phyloP scores from a whole-genome alignment of 2,797 vertebrate species.

The Peromyscus nudipes region DNA sequence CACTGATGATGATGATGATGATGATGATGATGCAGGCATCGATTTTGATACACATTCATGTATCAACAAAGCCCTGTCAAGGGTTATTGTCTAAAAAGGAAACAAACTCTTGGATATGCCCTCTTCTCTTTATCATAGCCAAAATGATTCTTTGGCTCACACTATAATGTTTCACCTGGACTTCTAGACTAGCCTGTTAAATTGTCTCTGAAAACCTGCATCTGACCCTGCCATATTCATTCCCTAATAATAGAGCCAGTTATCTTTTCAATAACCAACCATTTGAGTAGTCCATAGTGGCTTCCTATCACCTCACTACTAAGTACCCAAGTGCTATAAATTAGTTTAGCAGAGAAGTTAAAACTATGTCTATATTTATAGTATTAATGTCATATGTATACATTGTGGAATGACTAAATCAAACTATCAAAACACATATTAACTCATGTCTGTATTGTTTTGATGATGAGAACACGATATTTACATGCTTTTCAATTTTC shows the following conservation, averaged over 20 bases:
- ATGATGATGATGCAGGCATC: neutral
- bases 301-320: neutral
- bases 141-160: neutral
- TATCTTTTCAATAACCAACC: neutral
- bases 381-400: neutral
- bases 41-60: neutral
- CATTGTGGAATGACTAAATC: neutral
- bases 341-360: neutral
- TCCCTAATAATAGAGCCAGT: neutral
- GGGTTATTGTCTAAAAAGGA: neutral
- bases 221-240: neutral
- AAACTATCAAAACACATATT: neutral
- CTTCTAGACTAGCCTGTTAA: neutral
- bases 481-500: neutral
- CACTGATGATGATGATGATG: neutral
- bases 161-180: neutral
- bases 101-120: neutral
- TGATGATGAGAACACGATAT: neutral
- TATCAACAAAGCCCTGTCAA: neutral
- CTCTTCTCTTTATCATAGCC: neutral
- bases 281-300: neutral
- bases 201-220: neutral
- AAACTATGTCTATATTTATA: neutral
- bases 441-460: neutral
- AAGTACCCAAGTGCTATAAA: neutral